Conservation (phyloP, 92 coral and sea anemone species). For the Zoanthus solanderi region DNA sequence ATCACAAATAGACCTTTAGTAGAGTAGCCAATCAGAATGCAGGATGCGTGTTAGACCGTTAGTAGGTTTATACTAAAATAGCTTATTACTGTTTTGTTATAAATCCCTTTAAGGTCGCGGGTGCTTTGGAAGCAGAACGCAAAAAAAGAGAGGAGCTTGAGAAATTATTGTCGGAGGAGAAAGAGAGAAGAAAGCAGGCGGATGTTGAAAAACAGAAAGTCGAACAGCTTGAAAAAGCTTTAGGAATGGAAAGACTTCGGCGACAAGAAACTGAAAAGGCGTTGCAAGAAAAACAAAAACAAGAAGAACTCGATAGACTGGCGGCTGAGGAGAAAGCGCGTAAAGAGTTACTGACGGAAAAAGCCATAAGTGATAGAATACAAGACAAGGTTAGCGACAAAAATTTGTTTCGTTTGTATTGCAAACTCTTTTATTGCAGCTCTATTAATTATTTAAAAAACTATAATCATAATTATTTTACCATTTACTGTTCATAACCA, state of each 20-base stretch:
- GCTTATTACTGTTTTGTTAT: background rate
- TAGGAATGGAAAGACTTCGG: conserved; percentile 81
- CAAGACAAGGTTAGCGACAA: conserved; percentile 67
- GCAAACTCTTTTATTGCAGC: too few species aligned
- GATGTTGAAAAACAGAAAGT: conserved; percentile 70
- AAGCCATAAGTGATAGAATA: conserved; percentile 81
- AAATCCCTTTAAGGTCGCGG: conserved; percentile 42
- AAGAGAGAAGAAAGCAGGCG: conserved; percentile 69
- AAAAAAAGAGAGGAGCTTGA: conserved; percentile 81
- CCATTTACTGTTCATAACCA: too few species aligned
- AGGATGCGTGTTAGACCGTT: too few species aligned
- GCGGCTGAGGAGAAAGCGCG: conserved; percentile 89
- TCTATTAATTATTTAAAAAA: too few species aligned
- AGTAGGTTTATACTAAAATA: too few species aligned
- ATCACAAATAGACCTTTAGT: too few species aligned
- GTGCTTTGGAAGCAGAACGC: conserved; percentile 79
- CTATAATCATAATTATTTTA: too few species aligned
- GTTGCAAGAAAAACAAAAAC: conserved; percentile 84
- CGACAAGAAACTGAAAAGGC: conserved; percentile 92
- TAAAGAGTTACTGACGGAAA: conserved; percentile 83
- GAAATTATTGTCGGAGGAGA: conserved; percentile 68
- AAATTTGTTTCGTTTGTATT: too few species aligned
- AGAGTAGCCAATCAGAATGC: too few species aligned
- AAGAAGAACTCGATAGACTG: conserved; percentile 82
- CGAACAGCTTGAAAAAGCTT: conserved; percentile 83